Evolutionary conservation across 2,888 invertebrate genomes (phyloP), one percentile per base, ranked within the genome.

Genomic region (Eupithecia inturbata): DNA sequence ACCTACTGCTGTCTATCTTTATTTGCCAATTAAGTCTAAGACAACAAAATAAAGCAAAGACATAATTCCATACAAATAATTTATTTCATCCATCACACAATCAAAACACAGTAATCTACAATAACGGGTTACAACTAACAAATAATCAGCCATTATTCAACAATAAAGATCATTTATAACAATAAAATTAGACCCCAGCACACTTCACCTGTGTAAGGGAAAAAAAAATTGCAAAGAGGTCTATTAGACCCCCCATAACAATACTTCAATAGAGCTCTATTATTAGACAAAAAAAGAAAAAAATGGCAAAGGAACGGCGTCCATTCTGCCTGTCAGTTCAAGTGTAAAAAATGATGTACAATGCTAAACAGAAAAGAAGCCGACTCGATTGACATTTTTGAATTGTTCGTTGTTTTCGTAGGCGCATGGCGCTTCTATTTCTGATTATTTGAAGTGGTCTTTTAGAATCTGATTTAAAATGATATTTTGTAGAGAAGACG

Each of bases 171-270:
- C 75, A 76, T 76, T 76, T 68, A 68, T 73, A 75, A 75, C 71
- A 76, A 76, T 71, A 76, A 76, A 73, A 73, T 66, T 72, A 75
- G 53, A 67, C 26, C 66, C 85, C 78, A 82, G 80, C 81, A 81
- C 81, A 81, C 83, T 85, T 84, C 89, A 90, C 88, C 89, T 90
- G 89, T 87, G 81, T 82, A 22, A 71, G 36, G 67, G 78, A 76
- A 89, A 91, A 91, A n/a, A 91, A 89, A 88, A 71, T 85, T 74
- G 87, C 88, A 88, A 57, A 57, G 57, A 87, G 72, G 81, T 70
- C 74, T 85, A 85, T 83, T 82, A 86, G 90, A 91, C 91, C 91
- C 88, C 90, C 88, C 87, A 78, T 87, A 86, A 91, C 91, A 91
- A 92, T 83, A 77, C 87, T 71, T 84, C 84, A 89, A 90, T 88